Conservation (phyloP, 2,113 vertebrate genomes). For the Podiceps cristatus region DNA sequence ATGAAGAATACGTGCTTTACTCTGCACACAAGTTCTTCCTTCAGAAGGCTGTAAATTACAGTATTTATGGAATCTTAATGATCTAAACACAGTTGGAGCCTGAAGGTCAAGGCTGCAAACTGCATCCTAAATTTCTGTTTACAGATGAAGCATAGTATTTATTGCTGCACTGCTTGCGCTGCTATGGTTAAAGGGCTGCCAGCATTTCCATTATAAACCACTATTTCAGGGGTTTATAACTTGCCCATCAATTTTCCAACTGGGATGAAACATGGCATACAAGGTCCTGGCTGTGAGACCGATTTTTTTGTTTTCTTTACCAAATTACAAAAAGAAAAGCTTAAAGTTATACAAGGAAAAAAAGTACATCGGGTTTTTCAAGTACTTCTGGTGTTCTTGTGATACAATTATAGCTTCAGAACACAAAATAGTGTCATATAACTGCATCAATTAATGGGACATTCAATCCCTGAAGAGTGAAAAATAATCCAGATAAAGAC, state of each 20-base stretch:
- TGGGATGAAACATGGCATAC: constrained; percentile 62
- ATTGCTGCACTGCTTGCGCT: constrained; percentile 58
- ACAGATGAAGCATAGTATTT: constrained; percentile 83
- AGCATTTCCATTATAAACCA: constrained; percentile 75
- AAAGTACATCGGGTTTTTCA: neutral
- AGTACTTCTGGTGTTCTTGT: neutral
- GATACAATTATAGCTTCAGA: neutral
- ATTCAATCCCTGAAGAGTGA: neutral
- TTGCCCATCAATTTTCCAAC: constrained; percentile 58
- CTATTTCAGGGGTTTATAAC: constrained; percentile 74
- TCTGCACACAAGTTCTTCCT: constrained; percentile 62
- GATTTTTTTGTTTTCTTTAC: constrained; percentile 34
- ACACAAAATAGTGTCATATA: neutral
- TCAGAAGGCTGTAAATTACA: constrained; percentile 77
- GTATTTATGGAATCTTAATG: constrained; percentile 76
- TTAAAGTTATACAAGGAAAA: neutral
- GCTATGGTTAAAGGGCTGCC: constrained; percentile 72
- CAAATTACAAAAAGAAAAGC: constrained; percentile 22
- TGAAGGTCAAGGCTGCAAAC: constrained; percentile 85
- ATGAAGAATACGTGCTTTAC: constrained; percentile 63
- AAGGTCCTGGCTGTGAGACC: constrained; percentile 49
- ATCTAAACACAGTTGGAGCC: constrained; percentile 75
- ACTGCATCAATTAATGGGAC: neutral
- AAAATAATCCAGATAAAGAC: neutral
- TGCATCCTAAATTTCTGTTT: constrained; percentile 78